These are phyloP conservation scores for Microhierax caerulescens DNA, from an alignment of 2,797 vertebrate species.

Conservation along the genomic window DNA sequence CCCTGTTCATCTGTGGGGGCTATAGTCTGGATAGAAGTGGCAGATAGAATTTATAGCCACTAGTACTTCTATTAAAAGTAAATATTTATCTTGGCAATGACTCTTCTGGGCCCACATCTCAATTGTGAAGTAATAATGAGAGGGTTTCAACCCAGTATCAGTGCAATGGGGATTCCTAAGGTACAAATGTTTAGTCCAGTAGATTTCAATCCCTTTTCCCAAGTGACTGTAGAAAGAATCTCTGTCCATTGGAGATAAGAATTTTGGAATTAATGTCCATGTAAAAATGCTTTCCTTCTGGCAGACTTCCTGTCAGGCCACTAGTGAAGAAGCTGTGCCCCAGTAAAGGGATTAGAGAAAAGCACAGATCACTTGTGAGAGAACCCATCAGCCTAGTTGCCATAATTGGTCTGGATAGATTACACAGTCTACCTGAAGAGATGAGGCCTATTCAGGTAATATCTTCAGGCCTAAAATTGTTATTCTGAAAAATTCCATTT, in stretches of 20 bases:
- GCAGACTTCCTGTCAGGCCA: background rate
- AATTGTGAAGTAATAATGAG: constrained; percentile 9
- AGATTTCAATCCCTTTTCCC: constrained; percentile 28
- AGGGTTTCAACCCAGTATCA: background rate
- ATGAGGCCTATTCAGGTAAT: background rate
- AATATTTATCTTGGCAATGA: constrained; percentile 33
- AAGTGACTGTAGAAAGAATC: background rate
- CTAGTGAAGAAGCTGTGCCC: background rate
- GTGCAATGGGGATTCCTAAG: background rate
- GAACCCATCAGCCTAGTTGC: background rate
- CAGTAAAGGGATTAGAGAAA: constrained; percentile 6
- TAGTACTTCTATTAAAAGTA: constrained; percentile 1
- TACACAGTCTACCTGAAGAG: background rate
- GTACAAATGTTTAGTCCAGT: background rate
- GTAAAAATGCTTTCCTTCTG: constrained; percentile 37
- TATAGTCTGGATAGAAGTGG: background rate
- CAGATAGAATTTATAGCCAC: background rate
- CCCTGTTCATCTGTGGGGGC: background rate
- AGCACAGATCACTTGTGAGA: background rate
- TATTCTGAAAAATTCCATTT: background rate
- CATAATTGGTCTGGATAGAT: background rate
- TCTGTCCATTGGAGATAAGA: constrained; percentile 35
- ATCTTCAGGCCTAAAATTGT: background rate
- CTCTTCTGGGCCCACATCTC: background rate
- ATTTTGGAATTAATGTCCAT: constrained; percentile 42